Percentiles rank a stretch among this genome's conserved stretches.
phyloP scores from a whole-genome alignment of 2,888 invertebrate species.

The Malacosoma neustria region DNA sequence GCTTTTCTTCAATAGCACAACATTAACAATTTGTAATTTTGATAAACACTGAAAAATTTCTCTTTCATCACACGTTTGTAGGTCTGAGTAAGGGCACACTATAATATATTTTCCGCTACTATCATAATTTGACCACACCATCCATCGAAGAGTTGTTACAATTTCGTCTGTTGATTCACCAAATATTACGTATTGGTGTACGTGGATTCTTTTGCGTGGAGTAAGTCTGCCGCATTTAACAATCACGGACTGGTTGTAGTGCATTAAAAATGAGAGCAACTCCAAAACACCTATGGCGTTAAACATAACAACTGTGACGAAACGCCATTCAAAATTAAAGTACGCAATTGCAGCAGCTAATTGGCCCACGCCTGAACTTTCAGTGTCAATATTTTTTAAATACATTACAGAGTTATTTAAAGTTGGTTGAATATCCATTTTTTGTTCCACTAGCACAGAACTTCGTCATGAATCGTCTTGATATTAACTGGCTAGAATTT shows the following conservation, averaged over 20 bases:
- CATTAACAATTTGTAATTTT: slow-evolving; percentile 25
- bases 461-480: no score
- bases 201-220: slow-evolving; percentile 12
- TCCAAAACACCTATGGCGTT: slow-evolving; percentile 22
- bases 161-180: slow-evolving; percentile 28
- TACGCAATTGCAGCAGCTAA: slow-evolving; percentile 40
- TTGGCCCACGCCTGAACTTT: slow-evolving; percentile 22
- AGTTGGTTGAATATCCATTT: neutral
- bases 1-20: slow-evolving; percentile 26
- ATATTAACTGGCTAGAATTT: no score
- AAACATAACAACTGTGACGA: slow-evolving; percentile 32
- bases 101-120: slow-evolving; percentile 35
- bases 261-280: slow-evolving; percentile 28
- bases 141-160: slow-evolving; percentile 24
- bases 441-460: no score
- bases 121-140: slow-evolving; percentile 26
- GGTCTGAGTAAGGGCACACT: slow-evolving; percentile 23
- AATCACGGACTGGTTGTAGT: slow-evolving; percentile 26
- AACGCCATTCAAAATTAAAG: slow-evolving; percentile 46
- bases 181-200: slow-evolving; percentile 36
- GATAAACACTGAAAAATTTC: slow-evolving; percentile 27
- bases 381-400: slow-evolving; percentile 11
- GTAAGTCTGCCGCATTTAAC: slow-evolving; percentile 26
- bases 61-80: slow-evolving; percentile 26
- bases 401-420: slow-evolving; percentile 14